A percentile compares a stretch with the other conserved stretches of the same genome.
Conservation (phyloP, 2,888 invertebrate species). For the Zaprionus obscuricornis region DNA sequence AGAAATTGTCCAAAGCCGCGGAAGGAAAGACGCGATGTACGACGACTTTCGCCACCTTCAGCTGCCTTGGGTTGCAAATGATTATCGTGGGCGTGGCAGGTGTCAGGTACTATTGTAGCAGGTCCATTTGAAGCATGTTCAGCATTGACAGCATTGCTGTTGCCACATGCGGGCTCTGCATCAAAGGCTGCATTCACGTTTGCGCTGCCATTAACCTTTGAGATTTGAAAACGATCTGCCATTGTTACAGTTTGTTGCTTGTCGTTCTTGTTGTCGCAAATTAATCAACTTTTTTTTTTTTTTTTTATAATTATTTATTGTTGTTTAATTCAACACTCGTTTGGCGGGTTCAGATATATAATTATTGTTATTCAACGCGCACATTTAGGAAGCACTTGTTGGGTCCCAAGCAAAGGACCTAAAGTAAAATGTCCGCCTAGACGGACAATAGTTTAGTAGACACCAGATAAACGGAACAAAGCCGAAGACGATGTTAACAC, state of each 20-base stretch:
- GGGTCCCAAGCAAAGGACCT: conserved; percentile 28
- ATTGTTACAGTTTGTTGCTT: conserved; percentile 50
- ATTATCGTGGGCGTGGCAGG: conserved; percentile 41
- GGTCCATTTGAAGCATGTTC: conserved; percentile 39
- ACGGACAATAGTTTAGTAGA: conserved; percentile 6
- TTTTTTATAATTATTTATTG: conserved; percentile 19
- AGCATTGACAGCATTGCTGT: conserved; percentile 14
- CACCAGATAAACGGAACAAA: conserved; percentile 17
- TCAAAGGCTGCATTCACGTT: conserved; percentile 56
- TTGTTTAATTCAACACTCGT: conserved; percentile 12
- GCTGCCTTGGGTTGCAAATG: conserved; percentile 61
- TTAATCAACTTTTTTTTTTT: conserved; percentile 24
- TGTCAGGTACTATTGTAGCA: conserved; percentile 21
- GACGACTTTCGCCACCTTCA: conserved; percentile 51
- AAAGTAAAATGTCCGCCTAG: conserved; percentile 1
- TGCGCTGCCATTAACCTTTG: conserved; percentile 69
- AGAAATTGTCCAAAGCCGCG: conserved; percentile 79
- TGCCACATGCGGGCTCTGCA: conserved; percentile 33
- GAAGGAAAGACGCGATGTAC: conserved; percentile 74
- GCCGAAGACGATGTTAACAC: conserved; percentile 38
- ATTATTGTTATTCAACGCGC: conserved; percentile 10
- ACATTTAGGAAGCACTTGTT: conserved; percentile 12
- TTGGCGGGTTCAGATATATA: conserved; percentile 1
- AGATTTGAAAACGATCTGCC: conserved; percentile 79
- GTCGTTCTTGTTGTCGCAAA: background rate